Conservation (phyloP, 2,797 vertebrate genomes). For the Pempheris klunzingeri region DNA sequence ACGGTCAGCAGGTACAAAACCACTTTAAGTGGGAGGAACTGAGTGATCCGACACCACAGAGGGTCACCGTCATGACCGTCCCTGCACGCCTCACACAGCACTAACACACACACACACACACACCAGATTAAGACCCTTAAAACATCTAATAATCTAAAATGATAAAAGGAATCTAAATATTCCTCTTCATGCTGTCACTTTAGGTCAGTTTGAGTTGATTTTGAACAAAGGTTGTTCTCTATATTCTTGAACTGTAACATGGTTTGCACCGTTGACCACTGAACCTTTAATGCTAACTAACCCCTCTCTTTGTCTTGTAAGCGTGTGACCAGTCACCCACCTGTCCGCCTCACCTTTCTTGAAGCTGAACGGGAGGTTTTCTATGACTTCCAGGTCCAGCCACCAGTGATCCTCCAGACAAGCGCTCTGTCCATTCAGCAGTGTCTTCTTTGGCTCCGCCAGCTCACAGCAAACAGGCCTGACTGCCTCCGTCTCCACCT, state of each 20-base stretch:
- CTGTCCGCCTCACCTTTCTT: slow-evolving; percentile 54
- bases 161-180: too few species aligned
- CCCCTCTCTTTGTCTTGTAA: not conserved
- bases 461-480: slow-evolving; percentile 45
- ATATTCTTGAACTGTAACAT: too few species aligned
- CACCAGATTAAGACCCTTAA: too few species aligned
- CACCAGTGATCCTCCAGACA: slow-evolving; percentile 14
- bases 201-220: too few species aligned
- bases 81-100: slow-evolving; percentile 68
- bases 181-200: too few species aligned
- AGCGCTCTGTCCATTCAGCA: not conserved
- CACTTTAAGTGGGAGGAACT: slow-evolving; percentile 54
- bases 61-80: slow-evolving; percentile 7
- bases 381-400: slow-evolving; percentile 40
- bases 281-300: not conserved
- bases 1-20: slow-evolving; percentile 56
- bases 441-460: not conserved
- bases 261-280: too few species aligned
- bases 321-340: not conserved
- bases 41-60: slow-evolving; percentile 6
- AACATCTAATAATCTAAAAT: too few species aligned
- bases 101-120: slow-evolving; percentile 63
- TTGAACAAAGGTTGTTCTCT: too few species aligned
- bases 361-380: slow-evolving; percentile 57
- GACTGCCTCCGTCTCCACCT: not conserved